A percentile compares a stretch with the other conserved stretches of the same genome.
Evolutionary conservation across 2,797 vertebrate genomes (phyloP).

Genomic region (Merluccius polli): DNA sequence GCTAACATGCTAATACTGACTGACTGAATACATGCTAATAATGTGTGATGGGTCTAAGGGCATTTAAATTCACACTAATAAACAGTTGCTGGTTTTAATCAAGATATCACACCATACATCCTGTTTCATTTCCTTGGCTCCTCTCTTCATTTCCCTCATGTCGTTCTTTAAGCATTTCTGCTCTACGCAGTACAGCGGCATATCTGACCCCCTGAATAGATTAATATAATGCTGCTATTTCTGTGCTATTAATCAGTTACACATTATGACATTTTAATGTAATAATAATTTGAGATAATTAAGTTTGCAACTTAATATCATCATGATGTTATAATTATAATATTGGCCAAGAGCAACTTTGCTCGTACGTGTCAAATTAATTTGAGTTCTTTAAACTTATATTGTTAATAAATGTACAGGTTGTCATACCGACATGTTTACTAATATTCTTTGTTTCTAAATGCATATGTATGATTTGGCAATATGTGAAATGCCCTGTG

Average conservation of each 20-base stretch:
- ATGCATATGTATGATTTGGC: too few species aligned
- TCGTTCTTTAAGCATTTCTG: conserved; percentile 12
- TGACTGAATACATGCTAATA: too few species aligned
- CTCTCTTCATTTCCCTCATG: conserved; percentile 6
- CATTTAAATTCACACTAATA: neutral
- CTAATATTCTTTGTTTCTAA: too few species aligned
- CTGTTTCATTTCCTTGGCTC: neutral
- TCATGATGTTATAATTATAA: too few species aligned
- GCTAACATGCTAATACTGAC: neutral
- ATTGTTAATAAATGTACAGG: too few species aligned
- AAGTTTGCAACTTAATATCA: too few species aligned
- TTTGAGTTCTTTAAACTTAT: too few species aligned
- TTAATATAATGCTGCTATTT: neutral
- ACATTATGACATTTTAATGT: neutral
- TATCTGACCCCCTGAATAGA: neutral
- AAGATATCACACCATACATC: neutral
- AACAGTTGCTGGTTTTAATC: neutral
- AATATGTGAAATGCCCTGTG: too few species aligned
- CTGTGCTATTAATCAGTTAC: neutral
- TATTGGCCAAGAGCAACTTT: too few species aligned
- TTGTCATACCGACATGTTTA: too few species aligned
- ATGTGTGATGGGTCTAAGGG: neutral
- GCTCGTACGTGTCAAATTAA: neutral
- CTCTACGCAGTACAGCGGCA: conserved; percentile 17
- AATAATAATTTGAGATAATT: neutral